Evolutionary conservation across 2,888 invertebrate genomes (phyloP).

Genomic region (Saturnia japonica): DNA sequence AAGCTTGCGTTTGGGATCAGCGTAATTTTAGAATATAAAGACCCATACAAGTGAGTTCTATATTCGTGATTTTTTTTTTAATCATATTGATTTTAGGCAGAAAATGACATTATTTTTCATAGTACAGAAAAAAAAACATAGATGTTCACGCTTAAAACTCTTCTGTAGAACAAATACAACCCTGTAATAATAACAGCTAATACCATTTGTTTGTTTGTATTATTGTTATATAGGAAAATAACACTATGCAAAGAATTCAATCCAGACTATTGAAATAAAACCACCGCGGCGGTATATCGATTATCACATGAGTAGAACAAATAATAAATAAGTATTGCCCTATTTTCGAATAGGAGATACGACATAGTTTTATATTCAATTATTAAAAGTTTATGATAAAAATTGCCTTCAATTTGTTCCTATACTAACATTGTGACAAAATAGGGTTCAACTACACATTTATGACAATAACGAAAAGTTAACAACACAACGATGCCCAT

Average conservation of each 20-base stretch:
- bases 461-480: constrained; percentile 6
- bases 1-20: too few relatives aligned
- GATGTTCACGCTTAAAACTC: background rate
- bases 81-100: background rate
- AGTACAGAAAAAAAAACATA: background rate
- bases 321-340: background rate
- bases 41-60: background rate
- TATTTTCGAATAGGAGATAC: background rate
- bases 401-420: background rate
- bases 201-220: background rate
- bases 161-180: background rate
- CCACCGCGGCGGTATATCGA: background rate
- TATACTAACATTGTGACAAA: background rate
- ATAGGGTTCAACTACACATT: background rate
- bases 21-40: background rate
- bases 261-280: background rate
- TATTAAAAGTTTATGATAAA: constrained; percentile 1
- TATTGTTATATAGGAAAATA: background rate
- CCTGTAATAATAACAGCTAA: background rate
- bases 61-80: background rate
- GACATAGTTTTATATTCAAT: background rate
- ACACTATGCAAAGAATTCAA: background rate
- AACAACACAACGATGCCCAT: constrained; percentile 41
- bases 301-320: background rate
- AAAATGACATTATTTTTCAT: background rate